Base-by-base conservation (phyloP, 2,888 invertebrate species). In the Fragum sueziense region DNA sequence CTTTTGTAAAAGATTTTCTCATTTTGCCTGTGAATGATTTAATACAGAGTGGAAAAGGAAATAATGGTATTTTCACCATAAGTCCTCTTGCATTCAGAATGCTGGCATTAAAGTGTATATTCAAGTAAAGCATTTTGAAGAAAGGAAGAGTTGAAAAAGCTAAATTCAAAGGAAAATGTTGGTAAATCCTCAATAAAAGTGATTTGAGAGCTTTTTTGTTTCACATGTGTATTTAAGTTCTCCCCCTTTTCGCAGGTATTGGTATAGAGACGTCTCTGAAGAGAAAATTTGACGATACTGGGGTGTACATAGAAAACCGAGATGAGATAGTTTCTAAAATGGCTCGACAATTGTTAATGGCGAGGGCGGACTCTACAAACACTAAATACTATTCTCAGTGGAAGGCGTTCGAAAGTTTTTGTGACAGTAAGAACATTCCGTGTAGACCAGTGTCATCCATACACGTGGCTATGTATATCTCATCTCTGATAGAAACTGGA, bases 241-340 rank as follows among this genome's bases (percentile, higher is more conserved):
- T n/a, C n/a, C n/a, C 37, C 14, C 14, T 37, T 37, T 9, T 37
- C 7, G 14, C 69, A 70, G 69, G 69, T 54, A 51, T 52, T 70
- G 69, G 52, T 52, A 14, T 70, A 22, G 52, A 52, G 2, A 27
- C 22, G 3, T 25, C 27, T 6, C 22, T 70, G n/a, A 20, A 70
- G 22, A 22, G 41, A 1, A 9, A n/a, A 14, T 52, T 29, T 4
- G 41, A 6, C 4, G 51, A 27, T 25, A n/a, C 52, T 27, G 69
- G 47, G 52, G 25, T 54, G 20, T n/a, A 17, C 2, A 22, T 70
- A 7, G 22, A 14, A 20, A 11, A 51, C 25, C 22, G 2, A n/a
- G n/a, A 22, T 27, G 6, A 14, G 25, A 31, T 25, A 7, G 29
- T 59, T 27, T 7, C 25, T 9, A 6, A 25, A 27, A 51, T 27